A percentile compares a stretch with the other conserved stretches of the same genome.
phyloP scores from a whole-genome alignment of 1,140 invertebrate species.

The Lepidostoma basale region DNA sequence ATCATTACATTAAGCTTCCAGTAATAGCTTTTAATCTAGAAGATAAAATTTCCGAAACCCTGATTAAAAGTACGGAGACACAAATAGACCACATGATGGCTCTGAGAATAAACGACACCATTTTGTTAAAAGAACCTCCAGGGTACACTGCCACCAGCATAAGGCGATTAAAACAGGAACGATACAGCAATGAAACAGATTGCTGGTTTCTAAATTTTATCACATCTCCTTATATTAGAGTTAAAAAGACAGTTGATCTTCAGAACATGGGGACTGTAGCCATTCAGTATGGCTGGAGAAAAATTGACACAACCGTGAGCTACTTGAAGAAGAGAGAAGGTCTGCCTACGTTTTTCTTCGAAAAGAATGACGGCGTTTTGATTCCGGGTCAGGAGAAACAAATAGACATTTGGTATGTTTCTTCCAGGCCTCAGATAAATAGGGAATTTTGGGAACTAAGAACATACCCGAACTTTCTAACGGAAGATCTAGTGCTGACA shows the following conservation, averaged over 20 bases:
- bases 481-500: neutral
- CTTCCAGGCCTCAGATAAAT: conserved; percentile 1
- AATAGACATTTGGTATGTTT: conserved; percentile 46
- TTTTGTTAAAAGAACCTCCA: conserved; percentile 18
- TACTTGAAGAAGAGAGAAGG: neutral
- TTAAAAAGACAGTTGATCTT: conserved; percentile 40
- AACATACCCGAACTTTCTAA: conserved; percentile 46
- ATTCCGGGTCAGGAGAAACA: conserved; percentile 45
- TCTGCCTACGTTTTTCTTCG: conserved; percentile 48
- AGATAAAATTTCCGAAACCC: neutral
- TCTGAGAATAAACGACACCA: conserved; percentile 24
- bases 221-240: neutral
- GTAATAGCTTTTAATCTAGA: conserved; percentile 1
- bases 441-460: conserved; percentile 48
- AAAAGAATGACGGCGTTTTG: conserved; percentile 48
- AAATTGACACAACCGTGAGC: neutral
- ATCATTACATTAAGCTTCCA: neutral
- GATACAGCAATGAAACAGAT: neutral
- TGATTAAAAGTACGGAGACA: neutral
- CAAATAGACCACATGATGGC: conserved; percentile 1
- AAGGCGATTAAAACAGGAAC: conserved; percentile 5
- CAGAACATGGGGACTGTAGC: conserved; percentile 49
- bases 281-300: conserved; percentile 47
- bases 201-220: conserved; percentile 46
- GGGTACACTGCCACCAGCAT: neutral